Percentiles rank a stretch among this genome's conserved stretches.
Conservation (phyloP, 2,888 invertebrate genomes). For the Poecilobothrus nobilitatus region DNA sequence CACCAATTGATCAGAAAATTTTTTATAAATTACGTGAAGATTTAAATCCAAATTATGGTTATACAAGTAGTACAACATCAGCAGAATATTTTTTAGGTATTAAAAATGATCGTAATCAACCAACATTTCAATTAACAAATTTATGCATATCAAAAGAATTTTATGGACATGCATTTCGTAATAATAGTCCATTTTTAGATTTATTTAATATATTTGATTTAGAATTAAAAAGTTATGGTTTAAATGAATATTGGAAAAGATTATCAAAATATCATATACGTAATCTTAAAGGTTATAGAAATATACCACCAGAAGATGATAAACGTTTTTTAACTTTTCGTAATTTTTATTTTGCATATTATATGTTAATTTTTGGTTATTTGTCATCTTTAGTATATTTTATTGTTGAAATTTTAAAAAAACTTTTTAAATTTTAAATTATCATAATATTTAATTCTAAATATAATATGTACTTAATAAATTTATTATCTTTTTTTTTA, state of each 20-base stretch:
- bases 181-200: not conserved
- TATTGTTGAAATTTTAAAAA: too few relatives aligned
- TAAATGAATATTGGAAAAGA: not conserved
- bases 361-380: not conserved
- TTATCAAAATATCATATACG: not conserved
- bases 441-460: too few relatives aligned
- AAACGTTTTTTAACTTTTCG: not conserved
- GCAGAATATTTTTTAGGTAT: not conserved
- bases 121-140: not conserved
- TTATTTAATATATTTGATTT: not conserved
- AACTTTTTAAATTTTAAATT: too few relatives aligned
- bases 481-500: too few relatives aligned
- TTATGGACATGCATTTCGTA: not conserved
- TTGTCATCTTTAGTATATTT: too few relatives aligned
- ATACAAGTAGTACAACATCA: not conserved
- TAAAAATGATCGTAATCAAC: not conserved
- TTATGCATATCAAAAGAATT: not conserved
- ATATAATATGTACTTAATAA: too few relatives aligned
- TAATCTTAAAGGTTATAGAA: not conserved
- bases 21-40: not conserved
- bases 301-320: too few relatives aligned
- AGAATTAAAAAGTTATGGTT: not conserved
- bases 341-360: not conserved
- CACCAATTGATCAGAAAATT: not conserved
- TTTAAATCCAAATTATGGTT: not conserved